Conservation (phyloP, 2,888 invertebrate species). For the Drosophila kambysellisi region DNA sequence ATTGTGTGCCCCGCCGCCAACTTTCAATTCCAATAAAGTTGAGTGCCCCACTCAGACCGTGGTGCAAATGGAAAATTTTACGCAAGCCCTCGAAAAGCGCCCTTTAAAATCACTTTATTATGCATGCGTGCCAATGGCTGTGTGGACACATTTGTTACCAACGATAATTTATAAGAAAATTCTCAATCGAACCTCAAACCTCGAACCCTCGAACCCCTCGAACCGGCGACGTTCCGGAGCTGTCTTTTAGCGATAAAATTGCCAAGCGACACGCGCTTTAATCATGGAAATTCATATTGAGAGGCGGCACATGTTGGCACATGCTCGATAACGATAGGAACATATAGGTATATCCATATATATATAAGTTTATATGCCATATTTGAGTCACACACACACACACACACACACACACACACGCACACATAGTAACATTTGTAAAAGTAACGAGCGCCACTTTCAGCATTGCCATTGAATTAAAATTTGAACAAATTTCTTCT, state of each 20-base stretch:
- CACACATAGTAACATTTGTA: constrained; percentile 8
- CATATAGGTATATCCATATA: not conserved
- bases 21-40: constrained; percentile 77
- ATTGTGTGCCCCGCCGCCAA: constrained; percentile 15
- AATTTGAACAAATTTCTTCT: constrained; percentile 68
- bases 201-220: not conserved
- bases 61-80: constrained; percentile 75
- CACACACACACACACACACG: not conserved
- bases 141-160: constrained; percentile 75
- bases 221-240: constrained; percentile 25
- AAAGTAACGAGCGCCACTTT: constrained; percentile 1
- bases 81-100: constrained; percentile 62
- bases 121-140: constrained; percentile 74
- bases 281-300: constrained; percentile 76
- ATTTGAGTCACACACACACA: constrained; percentile 4
- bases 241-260: constrained; percentile 68
- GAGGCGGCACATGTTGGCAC: constrained; percentile 53
- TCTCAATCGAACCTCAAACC: constrained; percentile 58
- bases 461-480: constrained; percentile 63
- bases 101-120: constrained; percentile 82
- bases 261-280: constrained; percentile 64
- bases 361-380: constrained; percentile 3
- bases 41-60: constrained; percentile 59
- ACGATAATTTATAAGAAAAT: constrained; percentile 78
- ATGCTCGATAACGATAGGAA: constrained; percentile 32